phyloP scores from a whole-genome alignment of 2,113 vertebrate genomes.

The Salvelinus namaycush region DNA sequence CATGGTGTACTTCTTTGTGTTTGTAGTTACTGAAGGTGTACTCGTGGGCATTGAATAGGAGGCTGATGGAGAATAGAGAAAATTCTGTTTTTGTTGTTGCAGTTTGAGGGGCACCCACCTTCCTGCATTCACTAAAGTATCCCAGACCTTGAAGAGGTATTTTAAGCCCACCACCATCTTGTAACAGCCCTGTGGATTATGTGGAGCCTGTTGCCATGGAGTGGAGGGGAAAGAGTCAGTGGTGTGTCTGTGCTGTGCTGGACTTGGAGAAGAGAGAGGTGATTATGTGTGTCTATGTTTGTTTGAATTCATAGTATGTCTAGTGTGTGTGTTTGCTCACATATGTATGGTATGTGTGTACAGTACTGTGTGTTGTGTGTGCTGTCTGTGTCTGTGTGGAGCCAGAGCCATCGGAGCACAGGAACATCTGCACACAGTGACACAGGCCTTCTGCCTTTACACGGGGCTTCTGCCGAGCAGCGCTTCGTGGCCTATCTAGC shows the following conservation, averaged over 20 bases:
- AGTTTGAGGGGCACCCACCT: conserved; percentile 57
- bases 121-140: conserved; percentile 41
- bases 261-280: conserved; percentile 23
- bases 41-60: conserved; percentile 56
- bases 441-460: conserved; percentile 74
- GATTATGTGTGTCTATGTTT: background rate
- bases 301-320: conserved; percentile 25
- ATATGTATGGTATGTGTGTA: conserved; percentile 38
- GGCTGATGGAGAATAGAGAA: conserved; percentile 35
- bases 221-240: conserved; percentile 51
- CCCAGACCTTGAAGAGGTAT: conserved; percentile 64
- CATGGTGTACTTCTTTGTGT: conserved; percentile 41
- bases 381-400: conserved; percentile 33
- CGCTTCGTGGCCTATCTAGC: conserved; percentile 74
- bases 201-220: conserved; percentile 52
- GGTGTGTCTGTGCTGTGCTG: conserved; percentile 20
- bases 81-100: conserved; percentile 28
- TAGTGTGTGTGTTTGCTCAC: conserved; percentile 12
- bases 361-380: conserved; percentile 21
- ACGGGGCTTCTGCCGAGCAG: conserved; percentile 63
- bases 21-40: conserved; percentile 39
- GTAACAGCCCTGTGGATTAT: conserved; percentile 40
- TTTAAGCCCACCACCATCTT: conserved; percentile 60
- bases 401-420: conserved; percentile 60
- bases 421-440: conserved; percentile 75